These are phyloP conservation scores for Aurelia sp. DNA, from an alignment of 30 jellyfish, hydroid and myxozoan species.

Conservation along the genomic window DNA sequence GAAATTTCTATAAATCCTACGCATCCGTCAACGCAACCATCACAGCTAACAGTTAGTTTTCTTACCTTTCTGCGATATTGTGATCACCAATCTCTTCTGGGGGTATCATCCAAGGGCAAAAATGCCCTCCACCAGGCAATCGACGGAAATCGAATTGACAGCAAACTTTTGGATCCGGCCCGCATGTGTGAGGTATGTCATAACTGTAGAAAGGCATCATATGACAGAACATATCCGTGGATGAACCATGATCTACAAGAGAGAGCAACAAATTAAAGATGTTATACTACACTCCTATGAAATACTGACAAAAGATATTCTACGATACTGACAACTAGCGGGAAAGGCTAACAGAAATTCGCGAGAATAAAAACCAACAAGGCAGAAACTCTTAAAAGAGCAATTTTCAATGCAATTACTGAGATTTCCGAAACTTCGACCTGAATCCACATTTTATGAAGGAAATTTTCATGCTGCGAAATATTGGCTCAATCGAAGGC, in stretches of 20 bases:
- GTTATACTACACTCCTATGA: too few species aligned
- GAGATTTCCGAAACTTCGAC: too few species aligned
- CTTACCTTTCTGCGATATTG: conserved; percentile 80
- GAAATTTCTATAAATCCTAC: too few species aligned
- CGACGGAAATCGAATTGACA: conserved; percentile 95
- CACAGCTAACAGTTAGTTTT: neutral
- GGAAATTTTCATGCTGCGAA: too few species aligned
- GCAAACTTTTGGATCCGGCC: conserved; percentile 95
- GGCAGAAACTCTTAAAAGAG: too few species aligned
- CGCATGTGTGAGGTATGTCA: conserved; percentile 96
- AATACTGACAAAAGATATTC: too few species aligned
- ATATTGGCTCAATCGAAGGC: too few species aligned
- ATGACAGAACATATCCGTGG: conserved; percentile 90
- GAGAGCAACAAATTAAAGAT: neutral
- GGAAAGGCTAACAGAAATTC: too few species aligned
- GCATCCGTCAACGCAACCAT: neutral
- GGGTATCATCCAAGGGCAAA: conserved; percentile 95
- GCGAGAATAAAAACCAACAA: too few species aligned
- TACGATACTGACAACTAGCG: too few species aligned
- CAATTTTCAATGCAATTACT: too few species aligned
- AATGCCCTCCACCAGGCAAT: conserved; percentile 92
- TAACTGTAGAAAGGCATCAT: conserved; percentile 96
- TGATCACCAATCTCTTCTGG: conserved; percentile 71
- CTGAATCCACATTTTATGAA: too few species aligned
- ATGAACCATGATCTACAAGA: conserved; percentile 71